These are phyloP conservation scores for Apotomis betuletana DNA, from an alignment of 2,888 invertebrate species.

Conservation along the genomic window DNA sequence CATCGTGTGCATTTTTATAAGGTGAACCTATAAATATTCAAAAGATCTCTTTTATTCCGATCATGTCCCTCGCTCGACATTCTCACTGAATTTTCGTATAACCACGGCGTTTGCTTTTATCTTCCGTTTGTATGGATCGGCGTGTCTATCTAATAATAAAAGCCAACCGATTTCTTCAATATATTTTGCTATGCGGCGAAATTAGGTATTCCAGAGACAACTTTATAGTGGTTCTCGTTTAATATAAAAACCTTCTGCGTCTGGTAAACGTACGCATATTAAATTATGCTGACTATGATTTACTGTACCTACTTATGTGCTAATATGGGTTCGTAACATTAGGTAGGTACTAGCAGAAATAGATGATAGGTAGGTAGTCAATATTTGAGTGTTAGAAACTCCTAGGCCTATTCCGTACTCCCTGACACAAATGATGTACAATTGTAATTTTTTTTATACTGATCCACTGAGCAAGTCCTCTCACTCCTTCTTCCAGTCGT, in stretches of 20 bases:
- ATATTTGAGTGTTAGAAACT: no score
- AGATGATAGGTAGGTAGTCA: no score
- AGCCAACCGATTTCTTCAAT: conserved; percentile 12
- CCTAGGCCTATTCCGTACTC: no score
- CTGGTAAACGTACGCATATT: neutral
- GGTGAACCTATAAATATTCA: conserved; percentile 63
- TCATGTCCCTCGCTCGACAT: conserved; percentile 39
- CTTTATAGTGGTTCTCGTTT: neutral
- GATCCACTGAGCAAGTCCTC: no score
- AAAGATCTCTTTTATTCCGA: conserved; percentile 43
- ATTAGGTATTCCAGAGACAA: neutral
- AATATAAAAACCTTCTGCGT: neutral
- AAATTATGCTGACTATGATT: neutral
- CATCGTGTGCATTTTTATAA: conserved; percentile 59
- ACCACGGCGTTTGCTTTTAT: conserved; percentile 39
- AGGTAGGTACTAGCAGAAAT: no score
- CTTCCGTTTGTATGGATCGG: conserved; percentile 34
- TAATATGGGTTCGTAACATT: no score
- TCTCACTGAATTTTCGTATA: conserved; percentile 37
- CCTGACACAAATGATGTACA: no score
- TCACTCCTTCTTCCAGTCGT: no score
- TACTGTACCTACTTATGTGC: no score
- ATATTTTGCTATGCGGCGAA: conserved; percentile 11
- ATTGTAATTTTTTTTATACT: no score
- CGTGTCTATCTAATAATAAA: conserved; percentile 32